Base-by-base conservation (phyloP, 2,113 vertebrate species). In the Aegotheles bennettii region DNA sequence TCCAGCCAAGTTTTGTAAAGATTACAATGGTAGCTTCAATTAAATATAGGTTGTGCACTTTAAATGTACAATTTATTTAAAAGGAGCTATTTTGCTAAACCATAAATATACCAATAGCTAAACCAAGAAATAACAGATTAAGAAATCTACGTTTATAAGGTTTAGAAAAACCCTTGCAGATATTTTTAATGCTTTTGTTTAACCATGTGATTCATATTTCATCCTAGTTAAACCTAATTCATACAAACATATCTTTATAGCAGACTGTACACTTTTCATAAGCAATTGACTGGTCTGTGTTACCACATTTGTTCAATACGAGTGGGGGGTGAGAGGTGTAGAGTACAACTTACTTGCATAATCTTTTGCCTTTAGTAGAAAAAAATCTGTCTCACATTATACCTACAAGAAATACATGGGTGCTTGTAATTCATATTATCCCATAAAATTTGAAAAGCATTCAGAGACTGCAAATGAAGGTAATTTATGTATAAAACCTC, bases 401-500 rank as follows among this genome's bases (percentile, higher is more conserved):
- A 65, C 65, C 83, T 92, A 45, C 76, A 92, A 93, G 76, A 88
- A 95, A 92, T 89, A 90, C 65, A 78, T 12, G 65, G 53, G 69
- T 82, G 89, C 67, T 94, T 88, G 68, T 95, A 93, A 95, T 78
- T 94, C 92, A 84, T 92, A 74, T 84, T 90, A 94, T 92, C 92
- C 77, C 84, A 87, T 94, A 95, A 95, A 95, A 94, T 91, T 86
- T 80, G 94, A 87, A 93, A 84, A 92, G 74, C 90, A 83, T 93
- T 95, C 78, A 92, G 87, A 92, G 92, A 79, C 95, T 91, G 84
- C 70, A 95, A 88, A 84, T 93, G 86, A 79, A 92, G 75, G 86
- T 95, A 95, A 95, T 91, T 95, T 95, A 96, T 96, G 76, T 95
- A 77, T 78, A 74, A 92, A 91, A 91, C 94, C 95, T 96, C 96